Conservation (phyloP, 2,888 invertebrate species). For the Theodoxus fluviatilis region DNA sequence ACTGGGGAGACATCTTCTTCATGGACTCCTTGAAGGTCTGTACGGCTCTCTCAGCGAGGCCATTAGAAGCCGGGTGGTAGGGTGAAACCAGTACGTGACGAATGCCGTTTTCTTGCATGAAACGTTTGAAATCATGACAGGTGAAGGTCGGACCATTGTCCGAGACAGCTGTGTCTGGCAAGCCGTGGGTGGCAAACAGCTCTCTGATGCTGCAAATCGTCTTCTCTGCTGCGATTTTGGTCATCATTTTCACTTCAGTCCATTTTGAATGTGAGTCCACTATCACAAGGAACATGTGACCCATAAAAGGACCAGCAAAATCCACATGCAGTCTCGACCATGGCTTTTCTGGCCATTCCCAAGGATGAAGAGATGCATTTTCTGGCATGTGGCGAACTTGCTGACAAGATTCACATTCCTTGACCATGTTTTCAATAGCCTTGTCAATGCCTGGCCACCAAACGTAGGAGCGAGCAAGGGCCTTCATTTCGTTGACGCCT, state of each 20-base stretch:
- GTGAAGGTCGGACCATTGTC: constrained; percentile 36
- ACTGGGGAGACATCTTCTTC: background rate
- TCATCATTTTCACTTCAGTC: constrained; percentile 29
- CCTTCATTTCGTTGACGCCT: constrained; percentile 39
- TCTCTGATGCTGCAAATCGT: too few species aligned
- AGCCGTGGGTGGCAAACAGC: too few species aligned
- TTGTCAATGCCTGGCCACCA: constrained; percentile 41
- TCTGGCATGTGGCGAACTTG: constrained; percentile 29
- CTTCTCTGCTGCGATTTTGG: background rate
- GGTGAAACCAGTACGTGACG: constrained; percentile 31
- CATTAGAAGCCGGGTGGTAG: constrained; percentile 35
- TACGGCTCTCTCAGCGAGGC: constrained; percentile 32
- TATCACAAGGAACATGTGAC: constrained; percentile 38
- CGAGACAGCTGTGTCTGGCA: constrained; percentile 33
- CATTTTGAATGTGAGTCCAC: constrained; percentile 42
- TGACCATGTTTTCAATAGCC: constrained; percentile 28
- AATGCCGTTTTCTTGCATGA: constrained; percentile 31
- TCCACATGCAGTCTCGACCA: constrained; percentile 46
- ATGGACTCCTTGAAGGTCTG: constrained; percentile 28
- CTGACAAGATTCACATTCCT: constrained; percentile 33
- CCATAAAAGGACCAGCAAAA: too few species aligned
- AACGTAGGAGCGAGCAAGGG: constrained; percentile 31
- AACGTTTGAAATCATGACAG: constrained; percentile 32
- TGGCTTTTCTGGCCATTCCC: constrained; percentile 39
- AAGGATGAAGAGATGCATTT: constrained; percentile 43